Percentiles rank a stretch among this genome's conserved stretches.
phyloP scores from a whole-genome alignment of 1,140 invertebrate species.

The Lepidotrigona ventralis region DNA sequence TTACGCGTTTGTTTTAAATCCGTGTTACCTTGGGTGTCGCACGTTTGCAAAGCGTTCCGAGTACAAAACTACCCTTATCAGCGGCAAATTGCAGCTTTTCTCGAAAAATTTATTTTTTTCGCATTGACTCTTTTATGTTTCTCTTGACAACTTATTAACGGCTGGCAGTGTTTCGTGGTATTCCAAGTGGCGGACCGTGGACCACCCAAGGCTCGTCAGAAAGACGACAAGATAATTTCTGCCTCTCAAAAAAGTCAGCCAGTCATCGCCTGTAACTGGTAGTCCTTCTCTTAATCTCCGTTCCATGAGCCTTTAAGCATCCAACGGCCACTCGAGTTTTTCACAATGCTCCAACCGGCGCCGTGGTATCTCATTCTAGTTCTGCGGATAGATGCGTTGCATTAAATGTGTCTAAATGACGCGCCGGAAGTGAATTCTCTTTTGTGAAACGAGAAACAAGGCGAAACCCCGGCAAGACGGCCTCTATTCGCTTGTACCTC shows the following conservation, averaged over 20 bases:
- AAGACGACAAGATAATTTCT: slow-evolving; percentile 77
- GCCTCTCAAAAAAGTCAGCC: slow-evolving; percentile 76
- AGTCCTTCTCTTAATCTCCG: slow-evolving; percentile 78
- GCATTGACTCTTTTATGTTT: not conserved
- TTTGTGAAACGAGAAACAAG: not conserved
- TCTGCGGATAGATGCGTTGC: slow-evolving; percentile 35
- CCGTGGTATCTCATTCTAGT: slow-evolving; percentile 60
- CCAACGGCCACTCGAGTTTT: slow-evolving; percentile 67
- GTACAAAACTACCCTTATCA: slow-evolving; percentile 2
- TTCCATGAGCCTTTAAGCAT: slow-evolving; percentile 70
- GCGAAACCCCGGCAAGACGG: not conserved
- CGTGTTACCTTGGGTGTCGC: not conserved
- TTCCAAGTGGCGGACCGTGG: slow-evolving; percentile 47
- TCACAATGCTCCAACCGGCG: slow-evolving; percentile 65
- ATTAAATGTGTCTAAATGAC: slow-evolving; percentile 45
- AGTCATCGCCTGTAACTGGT: slow-evolving; percentile 80
- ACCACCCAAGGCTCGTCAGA: slow-evolving; percentile 76
- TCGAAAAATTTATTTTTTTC: not conserved
- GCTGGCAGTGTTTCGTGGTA: slow-evolving; percentile 37
- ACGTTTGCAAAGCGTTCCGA: not conserved
- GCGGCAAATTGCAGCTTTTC: not conserved
- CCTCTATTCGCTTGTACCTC: not conserved
- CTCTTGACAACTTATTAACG: slow-evolving; percentile 47
- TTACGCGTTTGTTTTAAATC: not conserved
- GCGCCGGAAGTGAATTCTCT: slow-evolving; percentile 17